Conservation (phyloP, 2,888 invertebrate species). For the Lapara coniferarum region DNA sequence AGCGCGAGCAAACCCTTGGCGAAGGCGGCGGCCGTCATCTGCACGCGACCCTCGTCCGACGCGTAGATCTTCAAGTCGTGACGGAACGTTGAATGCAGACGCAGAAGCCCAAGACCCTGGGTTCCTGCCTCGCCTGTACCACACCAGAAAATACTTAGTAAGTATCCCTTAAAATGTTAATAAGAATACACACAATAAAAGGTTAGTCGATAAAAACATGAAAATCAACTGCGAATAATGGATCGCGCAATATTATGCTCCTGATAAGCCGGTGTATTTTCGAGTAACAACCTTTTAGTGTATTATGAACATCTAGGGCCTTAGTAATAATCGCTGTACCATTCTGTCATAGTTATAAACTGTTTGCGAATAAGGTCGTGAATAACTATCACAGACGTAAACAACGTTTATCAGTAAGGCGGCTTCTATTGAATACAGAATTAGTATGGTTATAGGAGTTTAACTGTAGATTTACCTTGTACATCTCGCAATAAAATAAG, state of each 20-base stretch:
- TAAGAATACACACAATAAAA: conserved; percentile 4
- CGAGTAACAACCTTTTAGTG: not conserved
- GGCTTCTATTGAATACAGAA: conserved; percentile 11
- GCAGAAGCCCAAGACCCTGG: conserved; percentile 96
- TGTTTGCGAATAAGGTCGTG: too few species aligned
- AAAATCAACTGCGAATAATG: not conserved
- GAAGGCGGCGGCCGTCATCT: conserved; percentile 99
- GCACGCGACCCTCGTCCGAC: conserved; percentile 99
- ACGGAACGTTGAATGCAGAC: conserved; percentile 98
- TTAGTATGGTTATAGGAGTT: conserved; percentile 16
- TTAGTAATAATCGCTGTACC: too few species aligned
- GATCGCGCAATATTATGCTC: conserved; percentile 10
- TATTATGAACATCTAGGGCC: conserved; percentile 4
- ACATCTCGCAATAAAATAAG: conserved; percentile 6
- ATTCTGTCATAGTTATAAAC: too few species aligned
- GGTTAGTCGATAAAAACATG: conserved; percentile 8
- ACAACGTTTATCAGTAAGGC: too few species aligned
- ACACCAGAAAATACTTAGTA: not conserved
- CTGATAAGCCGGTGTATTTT: not conserved
- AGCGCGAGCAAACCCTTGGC: conserved; percentile 98
- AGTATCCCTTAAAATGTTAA: not conserved
- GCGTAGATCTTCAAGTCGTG: conserved; percentile 99
- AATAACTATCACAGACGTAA: too few species aligned
- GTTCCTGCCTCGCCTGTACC: conserved; percentile 92
- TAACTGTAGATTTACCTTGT: conserved; percentile 1